Percentiles rank a stretch among this genome's conserved stretches.
phyloP scores from a whole-genome alignment of 2,888 invertebrate species.

The Lithosia quadra region DNA sequence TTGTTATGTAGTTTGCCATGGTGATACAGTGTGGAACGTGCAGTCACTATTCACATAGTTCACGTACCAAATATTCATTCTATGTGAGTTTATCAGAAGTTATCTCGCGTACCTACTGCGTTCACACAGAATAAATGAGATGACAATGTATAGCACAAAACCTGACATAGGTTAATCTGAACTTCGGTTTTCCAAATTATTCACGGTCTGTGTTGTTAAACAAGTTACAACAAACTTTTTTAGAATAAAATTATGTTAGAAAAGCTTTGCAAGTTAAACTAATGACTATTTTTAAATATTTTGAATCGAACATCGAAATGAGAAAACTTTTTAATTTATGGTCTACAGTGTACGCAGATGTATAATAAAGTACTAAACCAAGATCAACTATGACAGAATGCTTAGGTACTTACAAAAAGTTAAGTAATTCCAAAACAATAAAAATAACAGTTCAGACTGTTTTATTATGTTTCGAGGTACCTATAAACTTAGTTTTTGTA shows the following conservation, averaged over 20 bases:
- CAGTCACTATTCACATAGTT: background rate
- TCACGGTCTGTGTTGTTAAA: background rate
- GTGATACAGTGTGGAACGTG: background rate
- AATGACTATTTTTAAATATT: background rate
- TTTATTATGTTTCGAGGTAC: background rate
- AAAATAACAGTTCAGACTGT: background rate
- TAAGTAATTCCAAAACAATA: background rate
- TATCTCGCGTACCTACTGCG: background rate
- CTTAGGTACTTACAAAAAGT: background rate
- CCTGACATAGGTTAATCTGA: background rate
- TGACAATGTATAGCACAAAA: background rate
- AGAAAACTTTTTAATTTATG: background rate
- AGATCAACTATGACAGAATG: background rate
- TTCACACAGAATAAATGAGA: background rate
- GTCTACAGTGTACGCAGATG: constrained; percentile 21
- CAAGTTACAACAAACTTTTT: background rate
- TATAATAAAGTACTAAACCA: constrained; percentile 22
- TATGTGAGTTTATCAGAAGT: background rate
- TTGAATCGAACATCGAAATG: background rate
- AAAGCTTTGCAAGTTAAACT: background rate
- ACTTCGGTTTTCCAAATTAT: background rate
- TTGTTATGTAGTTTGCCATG: background rate
- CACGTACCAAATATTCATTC: no score
- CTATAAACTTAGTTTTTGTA: background rate
- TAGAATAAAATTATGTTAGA: background rate